Evolutionary conservation across 2,888 invertebrate species (phyloP), one percentile per base, ranked within the genome.

Genomic region (Pyrocoelia pectoralis): DNA sequence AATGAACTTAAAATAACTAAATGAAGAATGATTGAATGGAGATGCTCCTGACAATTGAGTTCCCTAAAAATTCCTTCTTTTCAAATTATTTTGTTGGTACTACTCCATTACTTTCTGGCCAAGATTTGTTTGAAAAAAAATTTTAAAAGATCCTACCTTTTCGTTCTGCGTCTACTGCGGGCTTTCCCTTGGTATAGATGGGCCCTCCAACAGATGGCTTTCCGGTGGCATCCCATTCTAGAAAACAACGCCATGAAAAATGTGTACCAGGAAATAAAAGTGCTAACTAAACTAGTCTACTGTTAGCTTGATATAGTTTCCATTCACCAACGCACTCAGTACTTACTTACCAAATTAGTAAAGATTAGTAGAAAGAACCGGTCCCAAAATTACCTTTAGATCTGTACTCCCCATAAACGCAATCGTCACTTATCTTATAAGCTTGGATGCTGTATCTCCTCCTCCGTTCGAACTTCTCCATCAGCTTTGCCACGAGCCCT

Each of bases 181-280:
- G 46, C 70, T 72, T 56, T 69, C 68, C 69, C 61, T 68, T 67
- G 62, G 68, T 59, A 67, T 67, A 52, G 64, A 70, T 64, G 67
- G 70, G 59, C 66, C 67, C 63, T 56, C 65, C 68, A 52, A 71
- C 70, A 60, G 71, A 61, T 71, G 73, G 66, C 72, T 75, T 73
- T 68, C 72, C 76, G 53, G 75, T 61, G 71, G 78, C 75, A 70
- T 77, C 79, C 80, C 80, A 80, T 73, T 79, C 81, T 81, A 76
- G 29, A 80, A 79, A 71, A 67, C 43, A 62, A n/a, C 66, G 2
- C 13, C 33, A 38, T 56, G 9, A n/a, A 33, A 15, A 28, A 48
- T 15, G 14, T 6, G 10, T 56, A 3, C 15, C 40, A 8, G 4
- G 12, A 13, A 13, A 43, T 8, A 3, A 12, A 13, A 12, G 41